Evolutionary conservation across 2,113 vertebrate genomes (phyloP).

Genomic region (Pleuronectes platessa): DNA sequence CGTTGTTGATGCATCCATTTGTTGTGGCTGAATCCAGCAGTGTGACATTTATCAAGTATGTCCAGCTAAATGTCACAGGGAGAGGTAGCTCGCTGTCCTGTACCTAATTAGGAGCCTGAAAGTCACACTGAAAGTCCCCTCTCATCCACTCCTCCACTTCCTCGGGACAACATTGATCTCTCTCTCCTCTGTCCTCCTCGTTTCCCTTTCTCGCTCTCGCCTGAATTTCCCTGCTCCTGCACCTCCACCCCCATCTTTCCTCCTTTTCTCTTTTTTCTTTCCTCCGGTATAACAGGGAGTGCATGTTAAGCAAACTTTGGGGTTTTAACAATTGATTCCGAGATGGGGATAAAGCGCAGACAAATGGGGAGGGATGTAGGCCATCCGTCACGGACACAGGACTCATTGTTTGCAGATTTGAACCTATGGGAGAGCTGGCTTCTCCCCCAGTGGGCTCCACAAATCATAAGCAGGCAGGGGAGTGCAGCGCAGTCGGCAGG

Average conservation of each 20-base stretch:
- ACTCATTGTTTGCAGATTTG: constrained; percentile 84
- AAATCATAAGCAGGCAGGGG: constrained; percentile 80
- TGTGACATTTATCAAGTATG: constrained; percentile 84
- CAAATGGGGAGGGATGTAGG: constrained; percentile 83
- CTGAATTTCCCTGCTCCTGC: constrained; percentile 29
- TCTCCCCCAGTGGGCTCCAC: constrained; percentile 79
- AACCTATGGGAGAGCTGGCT: constrained; percentile 81
- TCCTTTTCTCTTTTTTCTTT: neutral
- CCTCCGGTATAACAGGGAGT: constrained; percentile 50
- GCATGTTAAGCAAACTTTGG: constrained; percentile 77
- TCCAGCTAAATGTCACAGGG: constrained; percentile 75
- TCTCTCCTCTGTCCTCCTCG: constrained; percentile 8
- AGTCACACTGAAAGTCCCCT: constrained; percentile 77
- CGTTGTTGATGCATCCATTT: constrained; percentile 82
- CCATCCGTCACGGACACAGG: constrained; percentile 80
- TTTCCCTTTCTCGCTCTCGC: constrained; percentile 27
- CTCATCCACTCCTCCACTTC: constrained; percentile 70
- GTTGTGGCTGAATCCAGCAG: constrained; percentile 76
- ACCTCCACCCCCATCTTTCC: neutral
- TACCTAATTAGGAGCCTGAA: constrained; percentile 78
- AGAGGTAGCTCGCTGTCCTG: constrained; percentile 78
- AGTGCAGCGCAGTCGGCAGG: constrained; percentile 64
- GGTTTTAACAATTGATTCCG: constrained; percentile 80
- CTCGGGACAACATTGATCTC: constrained; percentile 73
- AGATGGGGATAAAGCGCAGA: constrained; percentile 80